Conservation (phyloP, 2,113 vertebrate species). For the Meles meles region DNA sequence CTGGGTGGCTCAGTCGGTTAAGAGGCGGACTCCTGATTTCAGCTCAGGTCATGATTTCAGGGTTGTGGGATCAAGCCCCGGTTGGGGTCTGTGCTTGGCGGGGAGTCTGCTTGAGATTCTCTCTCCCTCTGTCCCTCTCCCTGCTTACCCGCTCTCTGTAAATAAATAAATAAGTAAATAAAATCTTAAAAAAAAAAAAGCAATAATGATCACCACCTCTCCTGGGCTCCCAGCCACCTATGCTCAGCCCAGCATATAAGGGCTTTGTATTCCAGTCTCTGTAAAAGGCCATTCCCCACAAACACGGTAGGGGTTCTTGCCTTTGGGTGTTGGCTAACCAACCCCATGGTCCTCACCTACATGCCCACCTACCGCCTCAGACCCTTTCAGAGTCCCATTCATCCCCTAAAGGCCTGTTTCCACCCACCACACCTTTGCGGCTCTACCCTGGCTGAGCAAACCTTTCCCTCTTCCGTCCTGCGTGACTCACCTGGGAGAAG, state of each 20-base stretch:
- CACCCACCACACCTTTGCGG: fast-evolving
- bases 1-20: background rate
- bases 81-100: background rate
- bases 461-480: background rate
- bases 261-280: background rate
- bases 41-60: background rate
- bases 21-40: background rate
- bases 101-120: background rate
- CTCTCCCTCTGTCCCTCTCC: background rate
- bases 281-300: background rate
- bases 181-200: background rate
- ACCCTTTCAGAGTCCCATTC: background rate
- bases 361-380: fast-evolving
- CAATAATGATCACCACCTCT: background rate
- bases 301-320: background rate
- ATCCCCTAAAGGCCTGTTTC: background rate
- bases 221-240: background rate
- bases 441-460: background rate
- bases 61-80: background rate
- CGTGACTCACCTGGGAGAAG: background rate
- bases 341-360: background rate
- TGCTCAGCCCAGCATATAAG: background rate
- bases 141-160: background rate
- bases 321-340: background rate
- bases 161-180: background rate